Conservation (phyloP, 2,888 invertebrate species). For the Cremastinae sp. region DNA sequence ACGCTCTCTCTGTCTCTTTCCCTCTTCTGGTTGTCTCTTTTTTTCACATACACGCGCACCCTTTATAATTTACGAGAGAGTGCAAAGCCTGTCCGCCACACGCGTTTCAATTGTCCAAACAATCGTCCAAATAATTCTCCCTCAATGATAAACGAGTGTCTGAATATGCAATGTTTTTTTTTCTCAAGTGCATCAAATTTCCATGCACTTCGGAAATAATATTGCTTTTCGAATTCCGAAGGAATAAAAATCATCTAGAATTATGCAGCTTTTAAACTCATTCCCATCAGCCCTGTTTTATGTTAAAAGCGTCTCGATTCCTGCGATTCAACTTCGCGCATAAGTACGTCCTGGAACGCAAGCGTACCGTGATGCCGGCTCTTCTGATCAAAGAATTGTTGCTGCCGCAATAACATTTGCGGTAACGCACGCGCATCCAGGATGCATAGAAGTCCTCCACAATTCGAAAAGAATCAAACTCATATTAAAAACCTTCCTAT, state of each 20-base stretch:
- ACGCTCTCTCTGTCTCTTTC: too few species aligned
- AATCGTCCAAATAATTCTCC: not conserved
- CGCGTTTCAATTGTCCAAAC: slow-evolving; percentile 32
- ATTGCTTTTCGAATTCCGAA: too few species aligned
- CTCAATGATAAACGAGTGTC: not conserved
- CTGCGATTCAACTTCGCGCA: not conserved
- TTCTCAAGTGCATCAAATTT: too few species aligned
- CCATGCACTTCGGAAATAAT: too few species aligned
- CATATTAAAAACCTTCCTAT: too few species aligned
- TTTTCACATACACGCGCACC: slow-evolving; percentile 9
- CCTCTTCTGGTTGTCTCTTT: too few species aligned
- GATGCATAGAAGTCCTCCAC: not conserved
- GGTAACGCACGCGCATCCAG: slow-evolving; percentile 6
- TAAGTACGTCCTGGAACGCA: slow-evolving; percentile 19
- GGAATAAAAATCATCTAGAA: too few species aligned
- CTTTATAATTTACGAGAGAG: slow-evolving; percentile 55
- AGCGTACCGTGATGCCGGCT: slow-evolving; percentile 30
- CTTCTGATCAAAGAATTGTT: not conserved
- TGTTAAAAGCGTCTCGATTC: not conserved
- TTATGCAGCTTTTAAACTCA: too few species aligned
- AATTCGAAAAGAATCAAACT: too few species aligned
- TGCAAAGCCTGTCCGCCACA: slow-evolving; percentile 11
- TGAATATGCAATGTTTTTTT: not conserved
- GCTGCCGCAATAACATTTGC: not conserved
- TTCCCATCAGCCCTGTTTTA: not conserved